phyloP scores from a whole-genome alignment of 2,888 invertebrate species.

The Idaea aversata region DNA sequence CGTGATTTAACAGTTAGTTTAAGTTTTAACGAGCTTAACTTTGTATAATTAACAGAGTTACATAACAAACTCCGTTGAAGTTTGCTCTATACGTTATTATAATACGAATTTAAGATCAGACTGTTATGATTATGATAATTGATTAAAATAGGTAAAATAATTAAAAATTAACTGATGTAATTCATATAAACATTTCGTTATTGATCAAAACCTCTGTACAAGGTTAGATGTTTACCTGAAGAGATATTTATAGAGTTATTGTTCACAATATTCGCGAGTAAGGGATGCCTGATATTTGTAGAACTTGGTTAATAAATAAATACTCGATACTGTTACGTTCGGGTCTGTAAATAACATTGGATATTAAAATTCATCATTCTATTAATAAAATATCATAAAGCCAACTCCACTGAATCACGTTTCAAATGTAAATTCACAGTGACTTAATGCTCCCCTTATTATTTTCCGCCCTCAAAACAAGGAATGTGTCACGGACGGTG shows the following conservation, averaged over 20 bases:
- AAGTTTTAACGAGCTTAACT: slow-evolving; percentile 63
- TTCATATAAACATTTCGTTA: neutral
- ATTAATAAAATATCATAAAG: neutral
- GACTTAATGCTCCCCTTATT: neutral
- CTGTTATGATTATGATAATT: neutral
- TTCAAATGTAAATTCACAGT: neutral
- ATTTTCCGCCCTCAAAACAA: slow-evolving; percentile 21
- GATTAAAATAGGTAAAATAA: neutral
- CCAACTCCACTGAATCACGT: neutral
- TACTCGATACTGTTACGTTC: neutral
- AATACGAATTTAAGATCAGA: neutral
- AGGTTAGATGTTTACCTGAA: neutral
- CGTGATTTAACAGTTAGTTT: slow-evolving; percentile 50
- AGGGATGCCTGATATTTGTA: neutral
- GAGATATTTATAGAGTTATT: neutral
- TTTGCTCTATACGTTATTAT: neutral
- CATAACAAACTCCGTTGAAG: neutral
- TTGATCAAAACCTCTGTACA: neutral
- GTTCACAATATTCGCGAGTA: neutral
- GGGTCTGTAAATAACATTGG: neutral
- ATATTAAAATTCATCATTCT: neutral
- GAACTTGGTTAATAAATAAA: neutral
- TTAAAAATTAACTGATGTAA: neutral
- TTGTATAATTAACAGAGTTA: slow-evolving; percentile 40
- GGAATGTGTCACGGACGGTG: slow-evolving; percentile 19